Percentiles rank a stretch among this genome's conserved stretches.
phyloP scores from a whole-genome alignment of 1,140 invertebrate genomes.

The Drosophila watanabei region DNA sequence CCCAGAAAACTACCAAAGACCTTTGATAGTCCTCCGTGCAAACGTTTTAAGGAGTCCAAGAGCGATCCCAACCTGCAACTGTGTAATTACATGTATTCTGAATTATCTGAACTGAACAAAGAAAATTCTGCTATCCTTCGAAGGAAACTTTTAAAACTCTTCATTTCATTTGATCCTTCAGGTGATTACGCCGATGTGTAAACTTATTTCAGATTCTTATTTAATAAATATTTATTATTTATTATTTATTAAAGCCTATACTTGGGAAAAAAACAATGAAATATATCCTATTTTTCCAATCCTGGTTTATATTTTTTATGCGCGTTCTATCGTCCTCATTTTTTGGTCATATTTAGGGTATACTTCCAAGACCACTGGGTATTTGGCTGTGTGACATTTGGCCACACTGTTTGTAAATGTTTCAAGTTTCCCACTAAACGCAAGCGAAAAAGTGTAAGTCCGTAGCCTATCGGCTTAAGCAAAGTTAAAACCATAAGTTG shows the following conservation, averaged over 20 bases:
- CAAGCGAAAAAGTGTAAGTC: constrained; percentile 70
- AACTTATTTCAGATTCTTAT: not conserved
- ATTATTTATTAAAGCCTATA: not conserved
- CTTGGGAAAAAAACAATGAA: not conserved
- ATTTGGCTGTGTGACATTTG: not conserved
- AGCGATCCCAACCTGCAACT: constrained; percentile 5
- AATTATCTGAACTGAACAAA: not conserved
- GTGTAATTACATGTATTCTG: constrained; percentile 14
- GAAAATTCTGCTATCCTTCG: constrained; percentile 6
- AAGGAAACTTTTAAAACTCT: constrained; percentile 3
- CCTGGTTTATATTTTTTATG: not conserved
- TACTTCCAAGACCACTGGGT: not conserved
- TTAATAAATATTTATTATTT: not conserved
- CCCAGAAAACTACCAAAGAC: not conserved
- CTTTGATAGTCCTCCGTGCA: not conserved
- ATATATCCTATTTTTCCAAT: not conserved
- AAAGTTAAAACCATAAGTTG: constrained; percentile 34
- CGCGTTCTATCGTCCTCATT: not conserved
- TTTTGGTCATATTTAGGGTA: constrained; percentile 9
- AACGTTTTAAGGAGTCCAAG: not conserved
- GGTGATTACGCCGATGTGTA: not conserved
- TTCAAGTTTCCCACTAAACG: constrained; percentile 51
- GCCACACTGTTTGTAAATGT: constrained; percentile 57
- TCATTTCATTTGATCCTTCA: constrained; percentile 11
- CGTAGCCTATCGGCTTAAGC: constrained; percentile 23